phyloP scores from a whole-genome alignment of 2,888 invertebrate genomes.

The Malacosoma neustria region DNA sequence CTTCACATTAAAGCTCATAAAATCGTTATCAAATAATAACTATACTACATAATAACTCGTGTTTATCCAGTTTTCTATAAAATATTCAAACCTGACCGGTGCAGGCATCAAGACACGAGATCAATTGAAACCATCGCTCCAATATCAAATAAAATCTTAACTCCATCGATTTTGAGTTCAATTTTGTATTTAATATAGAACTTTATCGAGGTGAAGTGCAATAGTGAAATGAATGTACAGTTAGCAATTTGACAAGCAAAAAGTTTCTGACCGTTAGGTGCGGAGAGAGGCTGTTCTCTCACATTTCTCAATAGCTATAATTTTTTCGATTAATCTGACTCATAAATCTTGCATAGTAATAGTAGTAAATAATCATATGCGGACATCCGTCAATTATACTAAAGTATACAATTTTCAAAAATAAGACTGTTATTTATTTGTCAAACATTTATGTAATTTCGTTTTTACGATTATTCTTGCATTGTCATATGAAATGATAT shows the following conservation, averaged over 20 bases:
- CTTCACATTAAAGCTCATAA: background rate
- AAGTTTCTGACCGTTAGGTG: constrained; percentile 47
- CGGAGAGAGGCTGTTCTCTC: background rate
- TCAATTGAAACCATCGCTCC: background rate
- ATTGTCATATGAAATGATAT: no score
- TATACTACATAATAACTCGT: background rate
- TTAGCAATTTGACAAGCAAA: constrained; percentile 63
- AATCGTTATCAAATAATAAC: background rate
- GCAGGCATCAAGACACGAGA: background rate
- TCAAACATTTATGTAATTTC: no score
- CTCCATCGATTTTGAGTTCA: constrained; percentile 16
- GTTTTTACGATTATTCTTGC: no score
- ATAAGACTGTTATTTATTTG: no score
- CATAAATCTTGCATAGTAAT: no score
- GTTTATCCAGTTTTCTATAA: background rate
- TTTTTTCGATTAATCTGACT: no score
- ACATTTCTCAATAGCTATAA: background rate
- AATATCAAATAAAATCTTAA: constrained; percentile 9
- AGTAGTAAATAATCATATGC: no score
- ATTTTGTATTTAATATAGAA: constrained; percentile 20
- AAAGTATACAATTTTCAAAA: no score
- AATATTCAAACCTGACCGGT: background rate
- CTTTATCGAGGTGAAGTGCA: constrained; percentile 28
- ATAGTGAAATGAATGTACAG: constrained; percentile 47
- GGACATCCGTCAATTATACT: no score